Base-by-base conservation (phyloP, 1,140 invertebrate species). In the Linepithema humile region DNA sequence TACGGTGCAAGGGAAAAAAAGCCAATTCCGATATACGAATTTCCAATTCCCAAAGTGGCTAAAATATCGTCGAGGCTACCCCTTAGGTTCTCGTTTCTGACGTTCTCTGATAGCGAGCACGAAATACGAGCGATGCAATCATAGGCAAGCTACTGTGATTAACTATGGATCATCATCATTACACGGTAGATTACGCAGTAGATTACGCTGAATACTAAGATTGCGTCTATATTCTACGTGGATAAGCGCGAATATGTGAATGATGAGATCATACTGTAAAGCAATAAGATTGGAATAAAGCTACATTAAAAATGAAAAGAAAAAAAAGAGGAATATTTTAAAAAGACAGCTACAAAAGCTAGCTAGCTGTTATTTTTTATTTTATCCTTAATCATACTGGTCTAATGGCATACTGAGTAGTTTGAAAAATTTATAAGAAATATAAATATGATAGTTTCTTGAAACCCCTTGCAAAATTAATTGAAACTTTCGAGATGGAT, bases 41-140 rank as follows among this genome's bases (percentile, higher is more conserved):
- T 62, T 43, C 57, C 29, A 83, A 77, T 77, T 83, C 45, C 69
- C 82, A 55, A 64, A 60, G 43, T 43, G 29, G 12, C 43, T 53
- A n/a, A 78, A 77, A 64, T 53, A 83, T 29, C 57, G 7, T 2
- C 23, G 10, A 40, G 29, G 15, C 12, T 43, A n/a, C 7, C 59
- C 43, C 59, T 43, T 43, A 23, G n/a, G 23, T 83, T 83, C n/a
- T 43, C 20, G 80, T 12, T 29, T 17, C 32, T 77, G 80, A 77
- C 80, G 70, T 38, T 60, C 4, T 23, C 32, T 50, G 57, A 59
- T 74, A 50, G n/a, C 9, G 23, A 26, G 29, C 12, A 7, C 32
- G 17, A 82, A 38, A 50, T 74, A 59, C 17, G 23, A 74, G 20
- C 29, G 9, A 10, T 17, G 32, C 29, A 75, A 62, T 62, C 32